phyloP scores from a whole-genome alignment of 2,797 vertebrate species.

The Lepilemur septentrionalis region DNA sequence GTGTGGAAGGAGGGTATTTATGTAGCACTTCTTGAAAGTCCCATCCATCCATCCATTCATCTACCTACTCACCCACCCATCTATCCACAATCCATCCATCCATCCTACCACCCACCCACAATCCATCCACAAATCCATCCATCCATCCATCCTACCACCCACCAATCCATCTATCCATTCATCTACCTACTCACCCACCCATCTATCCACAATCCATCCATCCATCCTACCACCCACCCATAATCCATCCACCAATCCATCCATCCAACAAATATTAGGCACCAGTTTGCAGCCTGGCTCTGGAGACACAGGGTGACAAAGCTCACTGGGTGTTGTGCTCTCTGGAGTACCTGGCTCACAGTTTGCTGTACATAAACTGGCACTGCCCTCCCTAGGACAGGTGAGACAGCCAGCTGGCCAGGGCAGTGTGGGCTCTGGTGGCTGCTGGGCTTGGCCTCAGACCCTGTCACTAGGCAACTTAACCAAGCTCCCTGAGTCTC shows the following conservation, averaged over 20 bases:
- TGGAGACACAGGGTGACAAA: background rate
- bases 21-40: background rate
- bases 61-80: too few relatives aligned
- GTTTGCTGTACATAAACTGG: too few relatives aligned
- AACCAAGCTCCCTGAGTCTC: background rate
- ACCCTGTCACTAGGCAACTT: background rate
- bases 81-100: background rate
- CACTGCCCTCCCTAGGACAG: background rate
- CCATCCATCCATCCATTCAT: background rate
- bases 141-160: too few relatives aligned
- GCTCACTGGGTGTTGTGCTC: too few relatives aligned
- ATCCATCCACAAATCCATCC: rapidly evolving
- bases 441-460: background rate
- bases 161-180: background rate
- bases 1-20: background rate
- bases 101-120: rapidly evolving
- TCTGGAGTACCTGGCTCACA: rapidly evolving
- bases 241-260: background rate
- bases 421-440: background rate
- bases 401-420: background rate
- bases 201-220: background rate
- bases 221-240: rapidly evolving
- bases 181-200: background rate
- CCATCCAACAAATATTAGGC: background rate
- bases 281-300: background rate